Base-by-base conservation (phyloP, 2,888 invertebrate species). In the Mongoloraphidia duomilia region DNA sequence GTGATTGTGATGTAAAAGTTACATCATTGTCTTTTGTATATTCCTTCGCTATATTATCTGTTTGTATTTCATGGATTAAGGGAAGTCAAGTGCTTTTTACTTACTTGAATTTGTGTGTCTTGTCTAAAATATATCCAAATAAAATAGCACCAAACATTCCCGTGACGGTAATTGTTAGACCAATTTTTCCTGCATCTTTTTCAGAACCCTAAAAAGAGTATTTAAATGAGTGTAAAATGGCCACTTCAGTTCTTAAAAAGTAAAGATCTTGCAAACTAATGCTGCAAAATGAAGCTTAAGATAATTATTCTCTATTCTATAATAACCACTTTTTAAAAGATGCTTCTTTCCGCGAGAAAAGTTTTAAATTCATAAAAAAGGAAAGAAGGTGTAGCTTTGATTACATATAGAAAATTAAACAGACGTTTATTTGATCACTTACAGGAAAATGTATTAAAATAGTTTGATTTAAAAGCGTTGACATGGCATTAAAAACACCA, bases 401-500 rank as follows among this genome's bases (percentile, higher is more conserved):
- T 17, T 17, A 17, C 17, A 17, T 17, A 3, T 17, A 17, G 17
- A 33, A 35, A 14, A 34, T 6, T 11, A 1, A 9, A 9, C 8
- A 37, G 14, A 37, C 11, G 1, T n/a, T 8, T 47, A 10, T 17
- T 36, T 5, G 12, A n/a, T 14, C 11, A 46, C 55, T 55, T 50
- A 62, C 62, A 47, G 57, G 53, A 44, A 57, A 62, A 49, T 60
- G 57, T 12, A 50, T 49, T 11, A 61, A 55, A 9, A 62, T 56
- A 44, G 62, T 56, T 45, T 59, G 59, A 49, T 61, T 63, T 34
- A 63, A 70, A 34, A 80, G 67, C 0, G 81, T 81, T 1, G 79
- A 77, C 50, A 82, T 73, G n/a, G 79, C 79, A 61, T 81, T 81
- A 63, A 79, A 80, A 8, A 75, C 77, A 2, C 80, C 80, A 3